phyloP scores from a whole-genome alignment of 2,888 invertebrate genomes.

The Strigamia crassipes region DNA sequence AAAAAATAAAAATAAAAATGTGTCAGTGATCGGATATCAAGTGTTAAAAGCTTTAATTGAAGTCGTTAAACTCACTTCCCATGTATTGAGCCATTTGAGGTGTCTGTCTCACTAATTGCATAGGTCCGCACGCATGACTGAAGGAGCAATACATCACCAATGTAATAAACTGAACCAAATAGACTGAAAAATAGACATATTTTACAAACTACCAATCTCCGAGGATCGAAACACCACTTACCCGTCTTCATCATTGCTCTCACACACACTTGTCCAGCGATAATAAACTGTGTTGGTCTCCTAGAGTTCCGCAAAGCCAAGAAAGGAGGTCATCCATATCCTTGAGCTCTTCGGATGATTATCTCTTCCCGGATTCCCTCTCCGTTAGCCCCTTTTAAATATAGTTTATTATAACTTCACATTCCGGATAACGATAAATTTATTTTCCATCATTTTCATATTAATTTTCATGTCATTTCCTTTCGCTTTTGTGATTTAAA shows the following conservation, averaged over 20 bases:
- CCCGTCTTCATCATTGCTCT: neutral
- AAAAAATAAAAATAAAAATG: neutral
- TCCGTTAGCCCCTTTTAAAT: neutral
- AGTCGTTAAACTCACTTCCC: slow-evolving; percentile 1
- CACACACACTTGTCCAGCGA: neutral
- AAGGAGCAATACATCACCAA: slow-evolving; percentile 18
- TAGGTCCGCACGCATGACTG: neutral
- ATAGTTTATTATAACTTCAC: neutral
- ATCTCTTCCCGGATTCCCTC: slow-evolving; percentile 28
- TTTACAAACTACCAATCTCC: neutral
- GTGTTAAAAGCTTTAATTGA: neutral
- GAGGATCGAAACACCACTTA: neutral
- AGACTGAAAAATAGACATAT: neutral
- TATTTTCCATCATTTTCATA: slow-evolving; percentile 1
- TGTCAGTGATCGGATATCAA: neutral
- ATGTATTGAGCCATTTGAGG: slow-evolving; percentile 11
- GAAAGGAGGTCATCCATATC: slow-evolving; percentile 39
- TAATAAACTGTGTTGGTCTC: neutral
- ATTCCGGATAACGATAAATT: neutral
- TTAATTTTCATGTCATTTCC: neutral
- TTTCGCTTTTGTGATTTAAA: neutral
- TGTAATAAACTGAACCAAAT: neutral
- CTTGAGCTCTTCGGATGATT: slow-evolving; percentile 10
- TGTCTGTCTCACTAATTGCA: slow-evolving; percentile 14
- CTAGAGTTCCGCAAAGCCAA: slow-evolving; percentile 11